Base-by-base conservation (phyloP, 2,113 vertebrate genomes). In the Ictidomys tridecemlineatus region DNA sequence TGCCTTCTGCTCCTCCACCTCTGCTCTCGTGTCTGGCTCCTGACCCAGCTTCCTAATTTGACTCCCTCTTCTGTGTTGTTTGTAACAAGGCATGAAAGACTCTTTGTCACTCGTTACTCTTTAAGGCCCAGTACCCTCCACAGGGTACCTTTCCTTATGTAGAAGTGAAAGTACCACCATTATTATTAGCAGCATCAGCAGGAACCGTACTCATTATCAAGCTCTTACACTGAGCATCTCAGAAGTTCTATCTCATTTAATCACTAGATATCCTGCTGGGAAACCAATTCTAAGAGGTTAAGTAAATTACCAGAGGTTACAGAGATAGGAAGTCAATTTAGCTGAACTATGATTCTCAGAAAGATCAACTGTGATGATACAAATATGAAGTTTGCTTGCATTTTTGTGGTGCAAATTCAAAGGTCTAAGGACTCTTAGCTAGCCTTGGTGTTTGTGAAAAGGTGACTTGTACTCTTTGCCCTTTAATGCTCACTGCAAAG, bases 61-160 rank as follows among this genome's bases (percentile, higher is more conserved):
- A 45, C 70, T 10, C 53, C 83, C 39, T 20, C 61, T 95, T 85
- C 48, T 37, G 37, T 28, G n/a, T 85, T 78, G 5, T 82, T 58
- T 85, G 58, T 12, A 30, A 90, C 37, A 77, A 77, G 28, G 1
- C 26, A 3, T 37, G 9, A 32, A 78, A 72, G 83, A 32, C 6
- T 51, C 17, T 18, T 17, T 42, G 18, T n/a, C 42, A 30, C 20
- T 86, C 20, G 90, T 20, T 67, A 26, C 58, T 90, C 94, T 70
- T 51, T 39, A 58, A 53, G 58, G 76, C 53, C 56, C 34, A 17
- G 37, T 30, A 1, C 4, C 34, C 1, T 28, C 20, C 20, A 9
- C 4, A 24, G 1, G 0, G 26, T 22, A 20, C 1, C 12, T 42
- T 67, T 8, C 0, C 11, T 30, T 48, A 8, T 10, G 28, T 1